Evolutionary conservation across 2,113 vertebrate genomes (phyloP).

Genomic region (Ia io): DNA sequence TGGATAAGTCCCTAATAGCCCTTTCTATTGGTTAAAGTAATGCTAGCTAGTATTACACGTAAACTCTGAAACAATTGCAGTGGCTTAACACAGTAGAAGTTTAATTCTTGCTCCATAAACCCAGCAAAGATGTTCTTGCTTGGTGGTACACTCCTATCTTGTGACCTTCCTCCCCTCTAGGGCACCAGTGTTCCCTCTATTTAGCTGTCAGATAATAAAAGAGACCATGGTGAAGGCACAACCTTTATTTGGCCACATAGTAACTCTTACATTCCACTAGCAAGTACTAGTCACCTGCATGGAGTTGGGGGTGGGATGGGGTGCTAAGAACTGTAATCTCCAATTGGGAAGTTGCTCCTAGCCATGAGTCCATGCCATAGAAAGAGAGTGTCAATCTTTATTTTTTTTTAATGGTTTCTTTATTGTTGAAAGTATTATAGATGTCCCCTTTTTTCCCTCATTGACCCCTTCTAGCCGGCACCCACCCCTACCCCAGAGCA

Average conservation of each 20-base stretch:
- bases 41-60: background rate
- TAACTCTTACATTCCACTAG: background rate
- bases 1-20: background rate
- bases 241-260: background rate
- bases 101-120: constrained; percentile 38
- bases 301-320: background rate
- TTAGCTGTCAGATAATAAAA: constrained; percentile 13
- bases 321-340: background rate
- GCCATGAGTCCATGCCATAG: background rate
- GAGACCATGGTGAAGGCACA: background rate
- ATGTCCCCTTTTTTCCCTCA: no score
- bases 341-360: background rate
- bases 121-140: background rate
- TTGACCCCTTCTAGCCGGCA: no score
- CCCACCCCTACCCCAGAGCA: background rate
- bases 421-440: no score
- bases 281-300: background rate
- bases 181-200: background rate
- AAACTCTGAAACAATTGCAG: background rate
- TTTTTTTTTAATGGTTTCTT: no score
- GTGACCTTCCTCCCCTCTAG: background rate
- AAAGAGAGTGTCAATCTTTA: background rate
- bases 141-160: background rate
- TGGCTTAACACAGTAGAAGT: background rate
- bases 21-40: background rate